Percentiles rank a stretch among this genome's conserved stretches.
These are phyloP conservation scores for Rana temporaria DNA, from an alignment of 2,113 vertebrate species.

Conservation along the genomic window DNA sequence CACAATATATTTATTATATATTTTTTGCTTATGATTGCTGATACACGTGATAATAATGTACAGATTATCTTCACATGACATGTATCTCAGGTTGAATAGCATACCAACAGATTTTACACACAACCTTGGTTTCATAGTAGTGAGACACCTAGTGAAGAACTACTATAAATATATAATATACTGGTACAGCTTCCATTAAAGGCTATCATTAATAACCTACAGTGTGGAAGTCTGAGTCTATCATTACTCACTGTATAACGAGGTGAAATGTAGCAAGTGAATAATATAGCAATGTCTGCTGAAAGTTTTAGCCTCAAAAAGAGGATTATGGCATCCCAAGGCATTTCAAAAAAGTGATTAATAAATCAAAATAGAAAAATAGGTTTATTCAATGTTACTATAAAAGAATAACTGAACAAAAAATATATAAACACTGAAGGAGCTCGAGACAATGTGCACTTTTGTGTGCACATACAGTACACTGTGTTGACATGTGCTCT, in stretches of 20 bases:
- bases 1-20: no score
- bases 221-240: not conserved
- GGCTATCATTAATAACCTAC: constrained; percentile 5
- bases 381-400: constrained; percentile 22
- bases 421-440: constrained; percentile 32
- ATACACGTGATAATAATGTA: no score
- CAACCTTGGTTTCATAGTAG: no score
- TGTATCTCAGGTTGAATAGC: no score
- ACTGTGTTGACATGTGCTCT: constrained; percentile 51
- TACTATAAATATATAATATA: no score
- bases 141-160: no score
- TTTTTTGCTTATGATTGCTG: no score
- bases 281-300: constrained; percentile 13
- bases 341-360: constrained; percentile 13
- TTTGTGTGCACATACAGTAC: constrained; percentile 26
- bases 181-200: not conserved
- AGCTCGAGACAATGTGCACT: constrained; percentile 29
- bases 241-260: constrained; percentile 26
- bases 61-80: no score
- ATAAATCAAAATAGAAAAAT: constrained; percentile 19
- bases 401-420: constrained; percentile 14
- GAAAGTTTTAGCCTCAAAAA: constrained; percentile 6
- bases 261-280: not conserved
- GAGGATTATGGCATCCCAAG: not conserved
- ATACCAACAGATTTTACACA: no score